Evolutionary conservation across 1,140 invertebrate species (phyloP), one percentile per base, ranked within the genome.

Genomic region (Drosophila arizonae): DNA sequence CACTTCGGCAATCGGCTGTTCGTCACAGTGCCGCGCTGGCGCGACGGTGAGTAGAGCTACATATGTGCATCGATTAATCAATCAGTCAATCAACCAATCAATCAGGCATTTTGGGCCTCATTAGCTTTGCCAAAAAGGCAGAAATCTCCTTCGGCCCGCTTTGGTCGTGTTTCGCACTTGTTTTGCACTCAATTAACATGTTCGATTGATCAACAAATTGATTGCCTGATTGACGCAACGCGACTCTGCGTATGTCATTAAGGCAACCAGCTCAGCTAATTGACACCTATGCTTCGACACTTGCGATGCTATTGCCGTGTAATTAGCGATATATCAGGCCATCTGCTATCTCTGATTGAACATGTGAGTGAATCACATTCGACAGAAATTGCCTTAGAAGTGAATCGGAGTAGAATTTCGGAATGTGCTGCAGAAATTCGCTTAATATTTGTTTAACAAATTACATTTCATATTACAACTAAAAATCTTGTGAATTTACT

Each of bases 1-100:
- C 92, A 96, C 61, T 96, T 95, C 94, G 93, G 92, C 39, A 95
- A 96, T 76, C 96, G 96, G 69, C 92, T 96, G 0, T 97, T 96
- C 84, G 94, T 97, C 30, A 94, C 94, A 24, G 95, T 97, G 1
- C 96, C 96, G 1, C 94, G 96, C 77, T 96, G 96, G 96, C 93
- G 93, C 46, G 92, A 94, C 81, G 94, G 94, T 94, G 77, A 92
- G 92, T 91, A 0, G 10, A 11, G 15, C 4, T 10, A 4, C 24
- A 8, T 1, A 17, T 39, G 36, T 39, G 11, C 36, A 39, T 11
- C 36, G 11, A 39, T 39, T 39, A 24, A 3, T 6, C 9, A 11
- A n/a, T 10, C 60, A 13, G 1, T n/a, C 17, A 68, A 76, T 48
- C 17, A 24, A 1, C 4, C 9, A 11, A n/a, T 10, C 60, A 73